These are phyloP conservation scores for Eumaeus atala DNA, from an alignment of 1,140 invertebrate species.

Conservation along the genomic window DNA sequence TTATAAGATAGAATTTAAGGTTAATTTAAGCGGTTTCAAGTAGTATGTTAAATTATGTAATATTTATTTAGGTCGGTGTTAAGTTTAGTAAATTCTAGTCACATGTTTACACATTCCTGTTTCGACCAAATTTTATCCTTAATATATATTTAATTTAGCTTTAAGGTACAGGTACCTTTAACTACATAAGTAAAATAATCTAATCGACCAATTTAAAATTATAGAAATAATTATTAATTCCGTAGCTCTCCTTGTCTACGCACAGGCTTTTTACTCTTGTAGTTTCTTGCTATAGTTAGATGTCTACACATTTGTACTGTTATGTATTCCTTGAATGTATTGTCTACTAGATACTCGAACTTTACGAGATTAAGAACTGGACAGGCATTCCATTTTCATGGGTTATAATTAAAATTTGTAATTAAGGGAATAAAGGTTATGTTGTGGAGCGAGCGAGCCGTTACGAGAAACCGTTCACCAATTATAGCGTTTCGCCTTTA, in stretches of 20 bases:
- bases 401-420: neutral
- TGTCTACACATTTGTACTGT: neutral
- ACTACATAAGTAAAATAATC: constrained; percentile 5
- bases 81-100: constrained; percentile 73
- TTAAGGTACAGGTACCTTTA: constrained; percentile 28
- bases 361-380: neutral
- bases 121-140: constrained; percentile 65
- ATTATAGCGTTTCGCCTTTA: constrained; percentile 2
- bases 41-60: constrained; percentile 61
- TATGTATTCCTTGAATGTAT: neutral
- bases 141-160: constrained; percentile 29
- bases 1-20: constrained; percentile 34
- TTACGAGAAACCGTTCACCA: constrained; percentile 2
- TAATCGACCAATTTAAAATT: neutral
- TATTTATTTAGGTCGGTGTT: constrained; percentile 66
- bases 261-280: constrained; percentile 3
- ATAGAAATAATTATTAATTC: too few relatives aligned
- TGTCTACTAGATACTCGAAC: neutral
- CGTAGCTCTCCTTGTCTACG: neutral
- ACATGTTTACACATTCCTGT: constrained; percentile 71
- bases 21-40: constrained; percentile 32
- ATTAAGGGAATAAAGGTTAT: constrained; percentile 1
- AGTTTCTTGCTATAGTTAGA: neutral
- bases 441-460: neutral
- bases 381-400: neutral